phyloP scores from a whole-genome alignment of 2,113 vertebrate genomes.

The Oryzias javanicus region DNA sequence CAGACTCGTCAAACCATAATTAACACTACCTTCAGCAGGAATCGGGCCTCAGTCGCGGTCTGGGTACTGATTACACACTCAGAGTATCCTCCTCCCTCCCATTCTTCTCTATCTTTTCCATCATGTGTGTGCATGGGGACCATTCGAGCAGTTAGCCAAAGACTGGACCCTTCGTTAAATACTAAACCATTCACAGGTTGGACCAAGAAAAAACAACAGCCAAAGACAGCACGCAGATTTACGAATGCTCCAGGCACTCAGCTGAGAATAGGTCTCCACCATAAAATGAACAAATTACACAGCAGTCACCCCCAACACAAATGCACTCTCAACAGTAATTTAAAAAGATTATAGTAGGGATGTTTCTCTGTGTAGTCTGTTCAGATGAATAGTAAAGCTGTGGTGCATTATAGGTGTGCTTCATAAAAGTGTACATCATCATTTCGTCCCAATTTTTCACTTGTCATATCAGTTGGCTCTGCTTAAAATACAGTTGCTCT shows the following conservation, averaged over 20 bases:
- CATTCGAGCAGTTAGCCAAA: conserved; percentile 66
- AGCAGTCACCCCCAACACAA: conserved; percentile 70
- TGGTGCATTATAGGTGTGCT: conserved; percentile 66
- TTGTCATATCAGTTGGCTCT: conserved; percentile 54
- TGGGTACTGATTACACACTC: conserved; percentile 40
- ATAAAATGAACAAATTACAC: conserved; percentile 77
- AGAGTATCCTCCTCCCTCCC: conserved; percentile 38
- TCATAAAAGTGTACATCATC: conserved; percentile 67
- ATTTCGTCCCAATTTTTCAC: conserved; percentile 72
- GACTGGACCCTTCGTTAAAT: conserved; percentile 75
- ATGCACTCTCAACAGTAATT: conserved; percentile 74
- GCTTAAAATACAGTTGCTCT: conserved; percentile 41
- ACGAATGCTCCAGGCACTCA: conserved; percentile 72
- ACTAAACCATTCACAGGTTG: conserved; percentile 82
- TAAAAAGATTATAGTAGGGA: conserved; percentile 72
- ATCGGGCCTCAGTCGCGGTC: conserved; percentile 36
- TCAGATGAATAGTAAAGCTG: conserved; percentile 66
- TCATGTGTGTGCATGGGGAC: conserved; percentile 66
- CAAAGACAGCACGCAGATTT: conserved; percentile 78
- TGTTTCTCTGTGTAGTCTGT: conserved; percentile 62
- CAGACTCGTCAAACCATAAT: conserved; percentile 67
- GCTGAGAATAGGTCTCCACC: conserved; percentile 69
- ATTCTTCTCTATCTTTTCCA: conserved; percentile 59
- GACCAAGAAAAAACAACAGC: conserved; percentile 78
- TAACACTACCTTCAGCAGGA: conserved; percentile 69